Conservation (phyloP, 2,797 vertebrate genomes). For the Aldrovandia affinis region DNA sequence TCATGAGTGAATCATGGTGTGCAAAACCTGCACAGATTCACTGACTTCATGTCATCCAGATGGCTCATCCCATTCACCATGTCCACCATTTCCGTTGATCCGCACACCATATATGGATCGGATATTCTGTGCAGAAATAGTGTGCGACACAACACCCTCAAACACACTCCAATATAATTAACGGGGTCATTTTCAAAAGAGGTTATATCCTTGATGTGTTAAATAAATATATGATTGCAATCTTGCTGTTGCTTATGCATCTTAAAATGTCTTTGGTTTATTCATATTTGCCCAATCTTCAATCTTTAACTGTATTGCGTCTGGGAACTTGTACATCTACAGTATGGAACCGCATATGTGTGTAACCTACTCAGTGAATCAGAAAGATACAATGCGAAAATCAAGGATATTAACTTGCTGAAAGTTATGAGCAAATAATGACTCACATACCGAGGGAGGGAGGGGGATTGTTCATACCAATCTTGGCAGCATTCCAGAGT, state of each 20-base stretch:
- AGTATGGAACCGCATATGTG: constrained; percentile 18
- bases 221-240: too few relatives aligned
- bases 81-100: background rate
- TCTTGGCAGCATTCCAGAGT: constrained; percentile 73
- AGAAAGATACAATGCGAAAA: constrained; percentile 29
- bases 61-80: background rate
- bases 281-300: background rate
- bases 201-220: background rate
- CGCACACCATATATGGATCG: background rate
- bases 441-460: constrained; percentile 47
- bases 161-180: background rate
- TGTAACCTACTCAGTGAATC: constrained; percentile 35
- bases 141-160: background rate
- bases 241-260: too few relatives aligned
- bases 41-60: constrained; percentile 3
- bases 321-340: background rate
- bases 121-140: background rate
- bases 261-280: constrained; percentile 1
- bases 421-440: constrained; percentile 52
- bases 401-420: constrained; percentile 41
- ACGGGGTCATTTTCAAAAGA: background rate
- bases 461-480: constrained; percentile 55
- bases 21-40: background rate
- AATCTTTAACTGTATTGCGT: too few relatives aligned
- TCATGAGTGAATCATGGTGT: constrained; percentile 29